A percentile compares a stretch with the other conserved stretches of the same genome.
These are phyloP conservation scores for Calliphora vomitoria DNA, from an alignment of 2,888 invertebrate genomes.

Conservation along the genomic window DNA sequence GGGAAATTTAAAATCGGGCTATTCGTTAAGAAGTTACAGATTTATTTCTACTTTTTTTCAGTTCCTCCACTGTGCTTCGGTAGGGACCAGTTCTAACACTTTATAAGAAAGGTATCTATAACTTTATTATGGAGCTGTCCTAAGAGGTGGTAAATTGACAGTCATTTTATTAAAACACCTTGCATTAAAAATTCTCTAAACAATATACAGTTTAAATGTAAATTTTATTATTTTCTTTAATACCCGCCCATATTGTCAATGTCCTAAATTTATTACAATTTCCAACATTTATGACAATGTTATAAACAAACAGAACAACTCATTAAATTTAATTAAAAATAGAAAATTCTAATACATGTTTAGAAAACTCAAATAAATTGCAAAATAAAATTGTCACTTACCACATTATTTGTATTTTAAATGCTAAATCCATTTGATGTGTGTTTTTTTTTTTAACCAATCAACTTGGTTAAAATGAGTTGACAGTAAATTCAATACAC, in stretches of 20 bases:
- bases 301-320: background rate
- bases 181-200: too few relatives aligned
- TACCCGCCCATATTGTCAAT: background rate
- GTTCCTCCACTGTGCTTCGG: too few relatives aligned
- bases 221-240: background rate
- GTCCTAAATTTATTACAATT: slow-evolving; percentile 1
- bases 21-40: too few relatives aligned
- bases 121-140: too few relatives aligned
- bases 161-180: too few relatives aligned
- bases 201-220: too few relatives aligned
- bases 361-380: background rate
- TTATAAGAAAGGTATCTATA: too few relatives aligned
- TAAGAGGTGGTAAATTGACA: too few relatives aligned
- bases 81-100: too few relatives aligned
- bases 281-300: background rate
- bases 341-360: background rate
- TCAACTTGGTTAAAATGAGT: slow-evolving; percentile 33
- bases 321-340: slow-evolving; percentile 10
- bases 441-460: slow-evolving; percentile 20
- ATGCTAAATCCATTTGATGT: slow-evolving; percentile 57
- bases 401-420: slow-evolving; percentile 70
- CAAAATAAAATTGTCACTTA: slow-evolving; percentile 55
- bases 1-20: too few relatives aligned
- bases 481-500: slow-evolving; percentile 8
- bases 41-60: too few relatives aligned